These are phyloP conservation scores for Drosophila lowei DNA, from an alignment of 1,140 invertebrate genomes.

Conservation along the genomic window DNA sequence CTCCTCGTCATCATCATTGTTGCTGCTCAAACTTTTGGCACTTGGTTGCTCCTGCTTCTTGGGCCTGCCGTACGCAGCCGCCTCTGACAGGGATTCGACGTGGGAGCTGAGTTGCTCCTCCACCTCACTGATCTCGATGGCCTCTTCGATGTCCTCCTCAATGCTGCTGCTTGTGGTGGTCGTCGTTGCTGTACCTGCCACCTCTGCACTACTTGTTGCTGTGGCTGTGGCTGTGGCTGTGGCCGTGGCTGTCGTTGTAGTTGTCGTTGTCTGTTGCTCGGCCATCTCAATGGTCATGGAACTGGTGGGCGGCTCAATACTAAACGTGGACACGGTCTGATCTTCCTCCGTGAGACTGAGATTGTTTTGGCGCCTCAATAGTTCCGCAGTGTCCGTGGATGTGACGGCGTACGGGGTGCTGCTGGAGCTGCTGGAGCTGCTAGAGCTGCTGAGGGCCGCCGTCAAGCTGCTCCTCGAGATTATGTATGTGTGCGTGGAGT, in stretches of 20 bases:
- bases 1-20: constrained; percentile 25
- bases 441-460: constrained; percentile 1
- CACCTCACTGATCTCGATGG: constrained; percentile 73
- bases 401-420: constrained; percentile 65
- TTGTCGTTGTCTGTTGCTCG: constrained; percentile 46
- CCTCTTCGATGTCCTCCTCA: constrained; percentile 81
- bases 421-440: constrained; percentile 46
- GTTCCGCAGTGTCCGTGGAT: constrained; percentile 67
- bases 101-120: constrained; percentile 48
- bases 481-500: constrained; percentile 70
- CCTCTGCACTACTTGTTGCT: constrained; percentile 41
- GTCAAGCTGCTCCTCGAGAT: constrained; percentile 68
- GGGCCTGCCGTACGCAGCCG: constrained; percentile 40
- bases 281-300: constrained; percentile 79
- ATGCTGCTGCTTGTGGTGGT: constrained; percentile 71
- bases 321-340: constrained; percentile 65
- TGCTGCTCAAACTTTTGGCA: constrained; percentile 58
- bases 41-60: constrained; percentile 33
- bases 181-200: constrained; percentile 37
- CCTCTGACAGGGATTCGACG: constrained; percentile 47
- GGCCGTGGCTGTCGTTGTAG: constrained; percentile 27
- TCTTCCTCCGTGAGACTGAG: constrained; percentile 68
- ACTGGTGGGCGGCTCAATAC: constrained; percentile 71
- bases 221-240: constrained; percentile 28
- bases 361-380: constrained; percentile 67